Evolutionary conservation across 2,797 vertebrate genomes (phyloP).

Genomic region (Hypotaenidia okinawae): DNA sequence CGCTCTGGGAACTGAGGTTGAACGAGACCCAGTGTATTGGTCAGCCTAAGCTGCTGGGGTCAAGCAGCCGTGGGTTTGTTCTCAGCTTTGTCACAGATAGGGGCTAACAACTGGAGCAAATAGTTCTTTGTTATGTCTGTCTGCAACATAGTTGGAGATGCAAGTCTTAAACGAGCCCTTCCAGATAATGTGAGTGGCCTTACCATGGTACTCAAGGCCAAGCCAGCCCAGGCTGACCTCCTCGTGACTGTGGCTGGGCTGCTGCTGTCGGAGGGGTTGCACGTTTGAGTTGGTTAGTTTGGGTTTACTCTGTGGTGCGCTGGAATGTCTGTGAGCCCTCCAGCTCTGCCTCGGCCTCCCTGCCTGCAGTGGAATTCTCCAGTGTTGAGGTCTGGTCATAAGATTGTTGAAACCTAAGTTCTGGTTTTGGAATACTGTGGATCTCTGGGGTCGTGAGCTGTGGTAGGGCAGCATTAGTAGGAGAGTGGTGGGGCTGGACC

Average conservation of each 20-base stretch:
- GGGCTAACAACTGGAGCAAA: neutral
- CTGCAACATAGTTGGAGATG: neutral
- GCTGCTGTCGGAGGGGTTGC: neutral
- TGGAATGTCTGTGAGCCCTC: neutral
- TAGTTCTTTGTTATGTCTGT: neutral
- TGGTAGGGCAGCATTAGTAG: neutral
- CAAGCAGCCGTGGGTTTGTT: neutral
- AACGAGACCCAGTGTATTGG: neutral
- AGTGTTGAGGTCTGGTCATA: neutral
- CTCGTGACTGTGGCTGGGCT: accelerated
- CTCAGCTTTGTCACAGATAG: neutral
- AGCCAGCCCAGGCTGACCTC: neutral
- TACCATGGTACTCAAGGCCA: neutral
- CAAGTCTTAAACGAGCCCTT: neutral
- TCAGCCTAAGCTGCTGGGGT: neutral
- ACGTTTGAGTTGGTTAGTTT: neutral
- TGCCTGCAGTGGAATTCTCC: neutral
- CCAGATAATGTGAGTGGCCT: neutral
- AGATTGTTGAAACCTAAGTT: neutral
- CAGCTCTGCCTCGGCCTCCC: neutral
- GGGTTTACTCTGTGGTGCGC: neutral
- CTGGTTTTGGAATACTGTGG: neutral
- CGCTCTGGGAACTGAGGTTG: no score
- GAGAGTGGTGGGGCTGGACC: neutral
- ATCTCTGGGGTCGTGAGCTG: neutral